Evolutionary conservation across 2,888 invertebrate species (phyloP).

Genomic region (Himalopsyche japonica): DNA sequence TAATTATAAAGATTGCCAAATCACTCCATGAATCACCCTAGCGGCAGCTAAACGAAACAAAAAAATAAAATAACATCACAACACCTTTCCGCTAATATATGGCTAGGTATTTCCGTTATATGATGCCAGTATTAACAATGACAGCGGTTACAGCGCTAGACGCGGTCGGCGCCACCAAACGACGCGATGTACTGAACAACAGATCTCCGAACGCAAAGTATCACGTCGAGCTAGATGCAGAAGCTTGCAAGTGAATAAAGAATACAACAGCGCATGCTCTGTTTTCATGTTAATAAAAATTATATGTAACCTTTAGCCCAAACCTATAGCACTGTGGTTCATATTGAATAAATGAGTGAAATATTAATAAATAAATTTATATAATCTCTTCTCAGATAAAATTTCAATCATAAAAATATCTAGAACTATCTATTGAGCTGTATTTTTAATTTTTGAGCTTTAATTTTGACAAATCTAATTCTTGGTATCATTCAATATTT

Average conservation of each 20-base stretch:
- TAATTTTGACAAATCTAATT: no score
- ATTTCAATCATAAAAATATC: no score
- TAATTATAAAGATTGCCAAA: neutral
- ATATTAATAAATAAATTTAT: no score
- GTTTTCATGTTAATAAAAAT: neutral
- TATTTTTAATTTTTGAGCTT: no score
- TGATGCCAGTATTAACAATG: neutral
- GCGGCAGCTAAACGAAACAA: neutral
- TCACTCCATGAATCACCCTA: neutral
- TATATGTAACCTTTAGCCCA: neutral
- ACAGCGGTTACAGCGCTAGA: neutral
- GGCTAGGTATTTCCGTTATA: neutral
- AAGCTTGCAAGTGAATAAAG: neutral
- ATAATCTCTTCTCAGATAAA: no score
- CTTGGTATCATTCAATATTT: no score
- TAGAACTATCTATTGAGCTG: no score
- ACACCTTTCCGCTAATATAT: neutral
- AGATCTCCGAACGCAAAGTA: neutral
- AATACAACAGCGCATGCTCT: neutral
- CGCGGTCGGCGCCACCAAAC: neutral
- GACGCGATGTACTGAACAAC: neutral
- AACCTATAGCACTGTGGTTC: no score
- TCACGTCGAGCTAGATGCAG: neutral
- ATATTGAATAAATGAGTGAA: no score
- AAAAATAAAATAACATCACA: neutral